These are phyloP conservation scores for Sturnus vulgaris DNA, from an alignment of 2,113 vertebrate genomes.

Conservation along the genomic window DNA sequence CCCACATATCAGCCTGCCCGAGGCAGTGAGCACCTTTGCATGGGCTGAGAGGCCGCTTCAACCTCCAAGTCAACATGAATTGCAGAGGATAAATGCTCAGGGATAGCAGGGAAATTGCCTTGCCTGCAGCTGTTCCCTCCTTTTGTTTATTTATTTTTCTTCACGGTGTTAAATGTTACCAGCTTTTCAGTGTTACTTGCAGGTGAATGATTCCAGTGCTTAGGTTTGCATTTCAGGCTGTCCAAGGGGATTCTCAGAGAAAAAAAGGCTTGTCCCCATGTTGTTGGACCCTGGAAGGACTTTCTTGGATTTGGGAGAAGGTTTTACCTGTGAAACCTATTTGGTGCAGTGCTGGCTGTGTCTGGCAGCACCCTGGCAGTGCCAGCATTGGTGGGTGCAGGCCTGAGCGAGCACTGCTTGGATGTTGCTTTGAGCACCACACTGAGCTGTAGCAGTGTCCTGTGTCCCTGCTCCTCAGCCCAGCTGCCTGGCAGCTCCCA, in stretches of 20 bases:
- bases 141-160: constrained; percentile 38
- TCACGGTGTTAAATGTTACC: constrained; percentile 22
- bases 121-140: constrained; percentile 17
- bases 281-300: background rate
- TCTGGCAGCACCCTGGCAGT: background rate
- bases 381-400: background rate
- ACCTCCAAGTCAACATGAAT: constrained; percentile 9
- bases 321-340: background rate
- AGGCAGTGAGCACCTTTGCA: constrained; percentile 34
- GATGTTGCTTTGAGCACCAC: background rate
- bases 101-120: constrained; percentile 27
- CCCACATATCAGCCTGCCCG: background rate
- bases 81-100: constrained; percentile 20
- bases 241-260: background rate
- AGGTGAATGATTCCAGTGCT: background rate
- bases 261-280: background rate
- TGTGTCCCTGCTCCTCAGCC: background rate
- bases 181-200: background rate
- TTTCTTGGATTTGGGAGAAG: background rate
- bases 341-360: background rate
- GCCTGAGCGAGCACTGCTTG: accelerated
- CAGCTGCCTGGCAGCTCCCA: background rate
- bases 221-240: background rate
- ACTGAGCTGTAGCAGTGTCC: background rate
- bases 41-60: background rate